A percentile compares a stretch with the other conserved stretches of the same genome.
These are phyloP conservation scores for Zoanthus sansibaricus DNA, from an alignment of 92 coral and sea anemone species.

Conservation along the genomic window DNA sequence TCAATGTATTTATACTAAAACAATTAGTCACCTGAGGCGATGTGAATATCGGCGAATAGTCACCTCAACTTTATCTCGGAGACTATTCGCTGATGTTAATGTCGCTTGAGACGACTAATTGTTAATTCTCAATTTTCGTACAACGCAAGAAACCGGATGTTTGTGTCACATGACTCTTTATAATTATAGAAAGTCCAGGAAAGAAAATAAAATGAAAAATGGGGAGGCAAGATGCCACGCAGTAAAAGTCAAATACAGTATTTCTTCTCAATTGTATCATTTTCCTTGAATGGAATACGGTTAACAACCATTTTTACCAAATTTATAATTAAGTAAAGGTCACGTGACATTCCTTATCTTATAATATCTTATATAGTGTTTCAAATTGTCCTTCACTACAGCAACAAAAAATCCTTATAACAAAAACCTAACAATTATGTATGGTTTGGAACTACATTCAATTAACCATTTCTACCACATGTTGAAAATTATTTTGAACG, in stretches of 20 bases:
- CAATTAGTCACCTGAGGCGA: no score
- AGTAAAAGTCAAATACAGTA: background rate
- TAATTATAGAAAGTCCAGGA: background rate
- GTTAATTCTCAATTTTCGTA: background rate
- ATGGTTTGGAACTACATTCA: background rate
- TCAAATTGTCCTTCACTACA: background rate
- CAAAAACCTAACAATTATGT: background rate
- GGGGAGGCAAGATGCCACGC: background rate
- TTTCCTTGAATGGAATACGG: background rate
- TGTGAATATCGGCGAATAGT: no score
- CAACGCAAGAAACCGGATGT: background rate
- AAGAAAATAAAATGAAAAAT: background rate
- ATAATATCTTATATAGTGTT: background rate
- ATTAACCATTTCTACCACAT: background rate
- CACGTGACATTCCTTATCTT: background rate
- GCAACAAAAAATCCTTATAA: background rate
- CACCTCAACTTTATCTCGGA: no score
- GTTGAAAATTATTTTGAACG: background rate
- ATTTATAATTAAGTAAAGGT: background rate
- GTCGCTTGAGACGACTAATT: no score
- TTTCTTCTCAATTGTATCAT: background rate
- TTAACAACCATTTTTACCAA: no score
- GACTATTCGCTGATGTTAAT: no score
- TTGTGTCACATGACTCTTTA: background rate
- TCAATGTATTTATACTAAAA: background rate